Evolutionary conservation across 2,797 vertebrate species (phyloP).

Genomic region (Melanotaenia boesemani): DNA sequence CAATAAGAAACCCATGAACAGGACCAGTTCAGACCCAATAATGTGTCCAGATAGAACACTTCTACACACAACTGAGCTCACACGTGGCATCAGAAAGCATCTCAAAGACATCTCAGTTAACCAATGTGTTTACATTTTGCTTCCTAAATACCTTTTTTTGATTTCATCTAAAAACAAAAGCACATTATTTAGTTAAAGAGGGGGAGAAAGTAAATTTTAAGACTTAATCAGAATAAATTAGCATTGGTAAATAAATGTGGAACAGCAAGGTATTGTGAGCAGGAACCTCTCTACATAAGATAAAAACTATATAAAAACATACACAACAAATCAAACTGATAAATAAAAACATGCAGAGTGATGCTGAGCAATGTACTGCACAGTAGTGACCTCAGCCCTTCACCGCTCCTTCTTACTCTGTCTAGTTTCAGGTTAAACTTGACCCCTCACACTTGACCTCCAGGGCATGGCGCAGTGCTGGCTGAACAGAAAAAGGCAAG

Average conservation of each 20-base stretch:
- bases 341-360: constrained; percentile 34
- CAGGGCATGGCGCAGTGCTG: constrained; percentile 59
- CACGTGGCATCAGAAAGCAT: constrained; percentile 19
- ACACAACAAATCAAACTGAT: constrained; percentile 15
- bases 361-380: constrained; percentile 35
- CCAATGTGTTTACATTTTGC: constrained; percentile 30
- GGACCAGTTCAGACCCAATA: constrained; percentile 24
- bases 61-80: constrained; percentile 27
- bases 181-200: neutral
- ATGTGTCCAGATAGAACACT: constrained; percentile 31
- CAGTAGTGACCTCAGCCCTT: constrained; percentile 41
- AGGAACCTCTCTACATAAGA: neutral
- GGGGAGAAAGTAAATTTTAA: constrained; percentile 1
- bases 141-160: constrained; percentile 18
- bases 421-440: constrained; percentile 83
- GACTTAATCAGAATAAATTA: constrained; percentile 3
- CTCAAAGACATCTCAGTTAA: constrained; percentile 25
- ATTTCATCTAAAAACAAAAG: constrained; percentile 27
- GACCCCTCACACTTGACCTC: constrained; percentile 82
- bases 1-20: constrained; percentile 38
- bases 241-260: constrained; percentile 8
- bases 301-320: neutral
- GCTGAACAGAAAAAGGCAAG: constrained; percentile 62
- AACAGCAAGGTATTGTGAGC: neutral
- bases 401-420: constrained; percentile 20